These are phyloP conservation scores for Zaprionus davidi DNA, from an alignment of 1,140 invertebrate species.

Conservation along the genomic window DNA sequence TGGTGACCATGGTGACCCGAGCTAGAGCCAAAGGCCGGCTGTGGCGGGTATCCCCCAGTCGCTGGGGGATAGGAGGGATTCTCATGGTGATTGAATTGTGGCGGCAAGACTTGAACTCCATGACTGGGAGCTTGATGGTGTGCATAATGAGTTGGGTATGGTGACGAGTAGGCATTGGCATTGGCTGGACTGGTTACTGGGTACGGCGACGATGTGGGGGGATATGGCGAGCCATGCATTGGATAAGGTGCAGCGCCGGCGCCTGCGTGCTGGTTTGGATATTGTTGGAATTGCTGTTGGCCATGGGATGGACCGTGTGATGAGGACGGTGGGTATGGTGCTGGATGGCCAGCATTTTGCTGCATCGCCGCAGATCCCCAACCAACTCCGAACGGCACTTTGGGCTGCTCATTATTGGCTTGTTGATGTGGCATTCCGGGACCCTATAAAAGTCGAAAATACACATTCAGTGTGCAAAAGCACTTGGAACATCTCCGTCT, in stretches of 20 bases:
- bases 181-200: slow-evolving; percentile 7
- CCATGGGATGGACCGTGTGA: slow-evolving; percentile 19
- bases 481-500: background rate
- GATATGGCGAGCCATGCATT: slow-evolving; percentile 41
- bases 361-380: slow-evolving; percentile 68
- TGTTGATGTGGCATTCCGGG: slow-evolving; percentile 76
- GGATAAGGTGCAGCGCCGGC: slow-evolving; percentile 41
- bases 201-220: slow-evolving; percentile 46
- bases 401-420: slow-evolving; percentile 55
- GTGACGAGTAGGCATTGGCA: slow-evolving; percentile 33
- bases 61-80: slow-evolving; percentile 54
- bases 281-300: slow-evolving; percentile 36
- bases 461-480: slow-evolving; percentile 14
- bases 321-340: slow-evolving; percentile 49
- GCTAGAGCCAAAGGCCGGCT: slow-evolving; percentile 21
- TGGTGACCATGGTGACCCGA: slow-evolving; percentile 21
- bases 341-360: slow-evolving; percentile 39
- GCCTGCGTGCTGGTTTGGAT: slow-evolving; percentile 38
- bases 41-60: slow-evolving; percentile 49
- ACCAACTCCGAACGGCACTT: slow-evolving; percentile 78
- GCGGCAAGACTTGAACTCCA: too few relatives aligned
- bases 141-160: slow-evolving; percentile 44
- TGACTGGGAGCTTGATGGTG: background rate
- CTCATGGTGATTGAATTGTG: slow-evolving; percentile 35
- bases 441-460: slow-evolving; percentile 75